Base-by-base conservation (phyloP, 2,888 invertebrate genomes). In the Saturnia pavonia region DNA sequence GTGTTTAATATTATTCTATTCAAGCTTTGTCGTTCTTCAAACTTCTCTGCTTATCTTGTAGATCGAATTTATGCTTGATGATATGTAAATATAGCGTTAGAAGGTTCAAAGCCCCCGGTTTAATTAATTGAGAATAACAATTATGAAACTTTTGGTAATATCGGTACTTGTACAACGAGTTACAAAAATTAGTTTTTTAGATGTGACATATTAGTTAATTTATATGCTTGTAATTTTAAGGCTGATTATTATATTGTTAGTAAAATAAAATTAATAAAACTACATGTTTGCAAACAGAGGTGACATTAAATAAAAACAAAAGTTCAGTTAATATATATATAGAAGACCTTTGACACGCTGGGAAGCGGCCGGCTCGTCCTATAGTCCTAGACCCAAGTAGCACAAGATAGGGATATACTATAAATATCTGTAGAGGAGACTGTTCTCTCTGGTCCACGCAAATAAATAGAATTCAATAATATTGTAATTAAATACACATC, bases 41-140 rank as follows among this genome's bases (percentile, higher is more conserved):
- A 14, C 57, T 25, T 60, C 57, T 25, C 25, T 54, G 6, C 57
- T 60, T 60, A 27, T 60, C 25, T 25, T 60, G 25, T 27, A 27
- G 12, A 60, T 54, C n/a, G 22, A 27, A 27, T 27, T 14, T 14
- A 14, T 60, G 57, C 57, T 60, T 60, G 27, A 27, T 12, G 57
- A 60, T 60, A 60, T 60, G 57, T 60, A 60, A 60, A 60, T 27
- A 14, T 12, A 60, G 12, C 14, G 16, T 12, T 60, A 3, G 25
- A 60, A 60, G 57, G 57, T 60, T 60, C 57, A 60, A 60, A 3
- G 57, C 25, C 57, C 57, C 27, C 25, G 14, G 57, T 60, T 34
- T 60, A 60, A 60, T 60, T 60, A 60, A 60, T 60, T 60, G 19
- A 67, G 67, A 67, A 67, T 43, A 43, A 67, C 40, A 67, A 67